phyloP scores from a whole-genome alignment of 2,113 vertebrate genomes.

The Sylvia atricapilla region DNA sequence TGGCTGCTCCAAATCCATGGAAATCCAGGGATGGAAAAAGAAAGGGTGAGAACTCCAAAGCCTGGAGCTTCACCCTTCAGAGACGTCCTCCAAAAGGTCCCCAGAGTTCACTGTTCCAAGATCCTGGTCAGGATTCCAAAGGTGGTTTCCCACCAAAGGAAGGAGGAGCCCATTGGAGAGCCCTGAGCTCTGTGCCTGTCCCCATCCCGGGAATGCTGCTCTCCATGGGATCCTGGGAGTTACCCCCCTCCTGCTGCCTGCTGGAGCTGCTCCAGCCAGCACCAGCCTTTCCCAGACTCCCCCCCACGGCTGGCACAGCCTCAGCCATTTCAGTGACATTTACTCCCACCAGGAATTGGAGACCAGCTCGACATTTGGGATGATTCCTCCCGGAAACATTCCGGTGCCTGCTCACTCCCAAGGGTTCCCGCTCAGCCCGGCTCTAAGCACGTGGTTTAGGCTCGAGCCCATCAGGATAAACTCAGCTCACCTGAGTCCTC shows the following conservation, averaged over 20 bases:
- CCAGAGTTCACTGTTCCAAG: neutral
- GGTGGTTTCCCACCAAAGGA: neutral
- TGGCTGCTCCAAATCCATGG: neutral
- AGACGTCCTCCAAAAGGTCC: neutral
- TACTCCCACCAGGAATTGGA: neutral
- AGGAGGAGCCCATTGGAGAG: rapidly evolving
- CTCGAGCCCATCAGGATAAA: neutral
- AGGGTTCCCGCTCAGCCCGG: neutral
- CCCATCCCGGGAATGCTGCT: neutral
- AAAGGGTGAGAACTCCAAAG: neutral
- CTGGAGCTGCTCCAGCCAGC: neutral
- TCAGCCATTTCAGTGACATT: neutral
- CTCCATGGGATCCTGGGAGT: neutral
- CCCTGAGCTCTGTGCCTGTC: neutral
- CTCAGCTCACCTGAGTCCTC: neutral
- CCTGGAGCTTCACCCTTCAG: neutral
- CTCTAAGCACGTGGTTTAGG: neutral
- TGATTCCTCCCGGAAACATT: neutral
- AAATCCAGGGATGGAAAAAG: neutral
- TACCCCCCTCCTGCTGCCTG: neutral
- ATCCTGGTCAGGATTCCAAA: neutral
- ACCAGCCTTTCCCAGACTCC: neutral
- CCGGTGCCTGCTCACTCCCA: rapidly evolving
- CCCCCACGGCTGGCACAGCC: neutral
- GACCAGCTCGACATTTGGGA: neutral